phyloP scores from a whole-genome alignment of 2,888 invertebrate genomes.

The Ochropleura leucogaster region DNA sequence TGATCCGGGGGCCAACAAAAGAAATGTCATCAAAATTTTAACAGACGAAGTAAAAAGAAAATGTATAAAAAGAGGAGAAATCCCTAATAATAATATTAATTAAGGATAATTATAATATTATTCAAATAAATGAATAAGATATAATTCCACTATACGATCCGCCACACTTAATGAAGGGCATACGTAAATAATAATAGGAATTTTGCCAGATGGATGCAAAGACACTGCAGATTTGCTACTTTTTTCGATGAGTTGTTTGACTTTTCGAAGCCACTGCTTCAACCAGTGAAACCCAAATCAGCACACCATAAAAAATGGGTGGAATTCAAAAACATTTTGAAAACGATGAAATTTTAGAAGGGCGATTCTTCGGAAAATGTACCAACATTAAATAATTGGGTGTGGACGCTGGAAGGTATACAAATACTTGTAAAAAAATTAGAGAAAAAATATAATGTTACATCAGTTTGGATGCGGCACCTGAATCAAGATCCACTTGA shows the following conservation, averaged over 20 bases:
- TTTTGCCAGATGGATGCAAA: background rate
- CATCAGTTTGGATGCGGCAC: conserved; percentile 17
- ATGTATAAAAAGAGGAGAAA: conserved; percentile 9
- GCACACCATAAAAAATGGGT: background rate
- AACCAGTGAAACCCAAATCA: background rate
- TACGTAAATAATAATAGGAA: conserved; percentile 6
- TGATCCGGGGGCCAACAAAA: conserved; percentile 16
- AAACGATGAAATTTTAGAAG: background rate
- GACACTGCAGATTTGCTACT: conserved; percentile 5
- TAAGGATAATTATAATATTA: conserved; percentile 4
- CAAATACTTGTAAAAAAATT: conserved; percentile 3
- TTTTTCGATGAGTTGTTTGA: conserved; percentile 8
- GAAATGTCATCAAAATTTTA: conserved; percentile 10
- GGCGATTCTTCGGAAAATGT: conserved; percentile 2
- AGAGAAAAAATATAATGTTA: background rate
- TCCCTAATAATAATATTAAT: too few relatives aligned
- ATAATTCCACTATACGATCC: background rate
- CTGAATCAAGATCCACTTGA: conserved; percentile 17
- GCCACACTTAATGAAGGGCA: conserved; percentile 5
- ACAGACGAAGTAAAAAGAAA: background rate
- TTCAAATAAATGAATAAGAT: background rate
- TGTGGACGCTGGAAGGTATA: conserved; percentile 7
- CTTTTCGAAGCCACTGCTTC: background rate
- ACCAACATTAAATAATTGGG: conserved; percentile 4
- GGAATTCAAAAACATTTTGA: background rate